A percentile compares a stretch with the other conserved stretches of the same genome.
phyloP scores from a whole-genome alignment of 1,140 invertebrate genomes.

The Phymorhynchus buccinoides region DNA sequence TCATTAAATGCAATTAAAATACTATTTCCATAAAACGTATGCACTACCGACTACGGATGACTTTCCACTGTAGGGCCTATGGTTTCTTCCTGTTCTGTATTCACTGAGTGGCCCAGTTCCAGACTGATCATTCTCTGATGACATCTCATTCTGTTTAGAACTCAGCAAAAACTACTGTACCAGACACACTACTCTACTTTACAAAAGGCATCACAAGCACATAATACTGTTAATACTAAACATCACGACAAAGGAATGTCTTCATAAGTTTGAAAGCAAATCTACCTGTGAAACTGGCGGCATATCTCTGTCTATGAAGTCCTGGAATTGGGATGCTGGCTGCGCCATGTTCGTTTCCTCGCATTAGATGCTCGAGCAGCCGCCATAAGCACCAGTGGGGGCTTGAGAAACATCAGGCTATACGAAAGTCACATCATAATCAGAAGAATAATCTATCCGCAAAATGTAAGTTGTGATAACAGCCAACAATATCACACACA shows the following conservation, averaged over 20 bases:
- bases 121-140: neutral
- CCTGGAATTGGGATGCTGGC: slow-evolving; percentile 49
- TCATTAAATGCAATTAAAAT: too few relatives aligned
- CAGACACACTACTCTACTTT: too few relatives aligned
- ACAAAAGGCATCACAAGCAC: too few relatives aligned
- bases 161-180: too few relatives aligned
- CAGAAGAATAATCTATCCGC: slow-evolving; percentile 5
- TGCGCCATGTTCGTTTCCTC: slow-evolving; percentile 49
- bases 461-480: neutral
- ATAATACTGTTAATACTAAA: too few relatives aligned
- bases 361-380: slow-evolving; percentile 38
- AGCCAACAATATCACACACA: neutral
- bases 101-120: slow-evolving; percentile 1
- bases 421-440: slow-evolving; percentile 26
- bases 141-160: too few relatives aligned
- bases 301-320: slow-evolving; percentile 52
- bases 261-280: neutral
- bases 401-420: slow-evolving; percentile 9
- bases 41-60: too few relatives aligned
- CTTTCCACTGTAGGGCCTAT: too few relatives aligned
- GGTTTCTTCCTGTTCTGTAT: too few relatives aligned
- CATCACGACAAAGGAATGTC: neutral
- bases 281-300: slow-evolving; percentile 49
- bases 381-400: slow-evolving; percentile 43
- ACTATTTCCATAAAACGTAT: too few relatives aligned